Base-by-base conservation (phyloP, 2,888 invertebrate genomes). In the Drosophila koepferae region DNA sequence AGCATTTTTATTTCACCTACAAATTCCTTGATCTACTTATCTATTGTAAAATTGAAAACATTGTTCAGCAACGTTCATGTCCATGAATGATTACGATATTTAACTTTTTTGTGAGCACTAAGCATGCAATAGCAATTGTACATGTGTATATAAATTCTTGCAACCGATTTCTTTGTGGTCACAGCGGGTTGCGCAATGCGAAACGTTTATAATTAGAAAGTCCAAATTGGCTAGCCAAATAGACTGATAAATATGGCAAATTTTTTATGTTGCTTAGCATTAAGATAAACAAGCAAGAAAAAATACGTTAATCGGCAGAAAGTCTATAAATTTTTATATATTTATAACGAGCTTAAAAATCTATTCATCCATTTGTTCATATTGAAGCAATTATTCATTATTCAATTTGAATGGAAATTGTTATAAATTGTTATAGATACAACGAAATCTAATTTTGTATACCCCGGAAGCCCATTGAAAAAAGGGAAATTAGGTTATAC, bases 101-200 rank as follows among this genome's bases (percentile, higher is more conserved):
- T 3, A 31, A 28, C 14, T 31, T 43, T 56, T 28, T 20, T 16
- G 3, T 31, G 55, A n/a, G 28, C 31, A 18, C 12, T 14, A 31
- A 41, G 55, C 55, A 41, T 41, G 55, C 55, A 55, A 40, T 54
- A 28, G 18, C 28, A 28, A 28, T 28, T 28, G 28, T 28, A 28
- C 6, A 28, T n/a, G 23, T 18, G 18, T 31, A 14, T 41, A 56
- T 14, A 18, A 12, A 41, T 41, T 55, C 31, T 55, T 18, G n/a
- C 28, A 31, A 18, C 18, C 28, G n/a, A 40, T 31, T 55, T 31
- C n/a, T 31, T 31, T 31, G 41, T 10, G 55, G 41, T 41, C 41
- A 41, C 55, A 31, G 28, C 12, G 31, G 41, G 23, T n/a, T 58
- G 44, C 23, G 56, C 43, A 56, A 58, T 44, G 31, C 2, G n/a